Conservation (phyloP, 1,140 invertebrate species). For the Thalassaphorura encarpata region DNA sequence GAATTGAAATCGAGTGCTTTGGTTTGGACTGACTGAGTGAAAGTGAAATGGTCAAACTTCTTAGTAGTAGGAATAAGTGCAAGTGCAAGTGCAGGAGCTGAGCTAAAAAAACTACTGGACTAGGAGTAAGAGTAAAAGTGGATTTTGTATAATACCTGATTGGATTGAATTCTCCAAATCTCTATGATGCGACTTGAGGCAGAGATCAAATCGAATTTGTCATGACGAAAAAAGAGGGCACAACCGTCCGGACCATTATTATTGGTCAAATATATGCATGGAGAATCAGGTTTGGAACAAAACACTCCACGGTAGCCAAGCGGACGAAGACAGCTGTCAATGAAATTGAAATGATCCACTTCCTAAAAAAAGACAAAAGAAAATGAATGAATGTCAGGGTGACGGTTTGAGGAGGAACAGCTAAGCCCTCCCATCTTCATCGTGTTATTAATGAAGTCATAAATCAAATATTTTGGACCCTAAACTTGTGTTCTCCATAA, state of each 20-base stretch:
- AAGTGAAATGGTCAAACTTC: not conserved
- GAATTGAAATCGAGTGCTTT: too few species aligned
- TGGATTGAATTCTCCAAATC: slow-evolving; percentile 57
- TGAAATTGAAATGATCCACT: slow-evolving; percentile 64
- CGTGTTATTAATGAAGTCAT: too few species aligned
- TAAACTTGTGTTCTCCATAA: too few species aligned
- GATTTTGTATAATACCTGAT: slow-evolving; percentile 61
- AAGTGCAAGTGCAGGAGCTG: not conserved
- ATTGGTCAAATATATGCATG: slow-evolving; percentile 58
- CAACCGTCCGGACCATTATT: slow-evolving; percentile 66
- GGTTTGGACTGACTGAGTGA: too few species aligned
- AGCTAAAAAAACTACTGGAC: not conserved
- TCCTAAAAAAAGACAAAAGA: slow-evolving; percentile 43
- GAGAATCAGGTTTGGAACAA: slow-evolving; percentile 67
- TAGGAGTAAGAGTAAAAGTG: not conserved
- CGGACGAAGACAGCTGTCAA: slow-evolving; percentile 49
- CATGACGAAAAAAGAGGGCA: slow-evolving; percentile 58
- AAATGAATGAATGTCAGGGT: too few species aligned
- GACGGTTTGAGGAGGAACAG: too few species aligned
- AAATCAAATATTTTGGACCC: too few species aligned
- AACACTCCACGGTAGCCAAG: slow-evolving; percentile 61
- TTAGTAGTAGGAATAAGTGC: not conserved
- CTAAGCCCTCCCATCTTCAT: too few species aligned
- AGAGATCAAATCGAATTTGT: slow-evolving; percentile 51
- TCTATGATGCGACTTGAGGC: slow-evolving; percentile 52